Conservation (phyloP, 2,888 invertebrate genomes). For the Agonopterix arenella region DNA sequence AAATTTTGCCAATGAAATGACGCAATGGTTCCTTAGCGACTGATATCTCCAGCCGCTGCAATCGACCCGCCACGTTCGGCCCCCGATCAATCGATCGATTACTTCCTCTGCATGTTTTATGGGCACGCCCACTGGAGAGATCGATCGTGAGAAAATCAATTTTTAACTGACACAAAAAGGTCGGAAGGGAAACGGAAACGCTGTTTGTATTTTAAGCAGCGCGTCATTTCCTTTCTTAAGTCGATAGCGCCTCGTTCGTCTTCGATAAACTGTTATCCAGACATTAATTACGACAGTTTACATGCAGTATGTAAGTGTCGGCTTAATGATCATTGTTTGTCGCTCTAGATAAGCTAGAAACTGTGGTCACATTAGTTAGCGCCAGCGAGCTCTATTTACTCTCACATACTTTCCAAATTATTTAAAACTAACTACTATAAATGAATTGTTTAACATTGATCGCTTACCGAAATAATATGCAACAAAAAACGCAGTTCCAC, state of each 20-base stretch:
- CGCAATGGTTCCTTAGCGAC: constrained; percentile 40
- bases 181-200: constrained; percentile 63
- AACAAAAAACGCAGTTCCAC: constrained; percentile 17
- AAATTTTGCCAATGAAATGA: constrained; percentile 50
- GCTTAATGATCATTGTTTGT: constrained; percentile 27
- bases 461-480: constrained; percentile 8
- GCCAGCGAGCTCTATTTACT: constrained; percentile 10
- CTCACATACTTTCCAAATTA: not conserved
- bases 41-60: constrained; percentile 36
- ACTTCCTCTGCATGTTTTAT: constrained; percentile 45
- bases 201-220: constrained; percentile 53
- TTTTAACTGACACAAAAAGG: constrained; percentile 40
- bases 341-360: constrained; percentile 28
- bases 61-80: constrained; percentile 25
- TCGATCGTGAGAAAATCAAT: constrained; percentile 53
- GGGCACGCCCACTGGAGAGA: constrained; percentile 33
- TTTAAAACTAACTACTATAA: not conserved
- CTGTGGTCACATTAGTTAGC: constrained; percentile 13
- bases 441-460: constrained; percentile 1
- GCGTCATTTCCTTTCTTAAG: constrained; percentile 61
- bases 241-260: constrained; percentile 45
- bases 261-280: constrained; percentile 52
- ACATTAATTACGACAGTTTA: constrained; percentile 52
- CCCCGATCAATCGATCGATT: constrained; percentile 37
- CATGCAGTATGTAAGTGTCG: constrained; percentile 36